phyloP scores from a whole-genome alignment of 2,797 vertebrate genomes.

The Halcyon smyrnensis region DNA sequence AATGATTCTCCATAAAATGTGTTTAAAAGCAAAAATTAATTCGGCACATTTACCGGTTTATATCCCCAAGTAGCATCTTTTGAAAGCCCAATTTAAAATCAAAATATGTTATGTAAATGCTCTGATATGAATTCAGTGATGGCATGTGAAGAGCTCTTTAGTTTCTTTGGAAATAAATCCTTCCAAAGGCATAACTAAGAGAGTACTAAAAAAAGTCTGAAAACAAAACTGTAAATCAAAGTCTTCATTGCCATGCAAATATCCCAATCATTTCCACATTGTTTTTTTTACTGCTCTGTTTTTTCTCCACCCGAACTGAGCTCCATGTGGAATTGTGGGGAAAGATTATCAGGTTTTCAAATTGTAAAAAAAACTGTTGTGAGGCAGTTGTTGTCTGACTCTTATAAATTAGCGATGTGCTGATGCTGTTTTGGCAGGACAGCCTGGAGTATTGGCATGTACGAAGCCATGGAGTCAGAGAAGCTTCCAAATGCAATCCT shows the following conservation, averaged over 20 bases:
- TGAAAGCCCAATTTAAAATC: not conserved
- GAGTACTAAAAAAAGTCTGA: not conserved
- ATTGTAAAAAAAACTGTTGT: not conserved
- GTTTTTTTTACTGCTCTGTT: not conserved
- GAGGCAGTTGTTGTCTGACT: not conserved
- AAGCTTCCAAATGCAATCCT: not conserved
- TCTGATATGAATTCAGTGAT: not conserved
- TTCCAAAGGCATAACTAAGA: not conserved
- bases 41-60: not conserved
- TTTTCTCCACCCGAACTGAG: slow-evolving; percentile 6
- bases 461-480: not conserved
- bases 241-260: not conserved
- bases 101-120: not conserved
- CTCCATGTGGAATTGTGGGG: not conserved
- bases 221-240: slow-evolving; percentile 60
- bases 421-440: slow-evolving; percentile 1
- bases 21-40: not conserved
- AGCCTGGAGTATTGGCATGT: not conserved
- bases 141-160: not conserved
- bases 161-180: not conserved
- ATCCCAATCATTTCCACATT: not conserved
- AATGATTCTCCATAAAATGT: not conserved
- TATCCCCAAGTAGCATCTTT: not conserved
- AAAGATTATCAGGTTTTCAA: slow-evolving; percentile 9
- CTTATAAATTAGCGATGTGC: not conserved